Evolutionary conservation across 2,888 invertebrate species (phyloP).

Genomic region (Mythimna loreyi): DNA sequence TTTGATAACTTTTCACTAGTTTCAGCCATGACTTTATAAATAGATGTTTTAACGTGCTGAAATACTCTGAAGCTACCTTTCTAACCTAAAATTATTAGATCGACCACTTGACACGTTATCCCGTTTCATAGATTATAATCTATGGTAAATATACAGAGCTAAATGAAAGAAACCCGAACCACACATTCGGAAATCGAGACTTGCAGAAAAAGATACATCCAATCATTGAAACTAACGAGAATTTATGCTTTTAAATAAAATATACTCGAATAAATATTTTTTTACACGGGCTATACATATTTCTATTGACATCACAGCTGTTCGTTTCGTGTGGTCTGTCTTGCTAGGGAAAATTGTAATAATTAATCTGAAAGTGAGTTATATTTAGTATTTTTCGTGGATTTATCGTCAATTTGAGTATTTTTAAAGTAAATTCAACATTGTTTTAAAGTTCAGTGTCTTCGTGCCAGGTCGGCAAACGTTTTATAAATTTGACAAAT

Average conservation of each 20-base stretch:
- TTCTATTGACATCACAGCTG: slow-evolving; percentile 90
- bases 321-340: slow-evolving; percentile 87
- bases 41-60: slow-evolving; percentile 13
- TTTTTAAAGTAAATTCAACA: slow-evolving; percentile 57
- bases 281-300: slow-evolving; percentile 73
- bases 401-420: slow-evolving; percentile 68
- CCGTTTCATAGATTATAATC: slow-evolving; percentile 22
- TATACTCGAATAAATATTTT: slow-evolving; percentile 32
- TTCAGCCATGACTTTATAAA: slow-evolving; percentile 89
- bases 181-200: not conserved
- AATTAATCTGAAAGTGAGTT: slow-evolving; percentile 87
- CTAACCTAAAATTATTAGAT: slow-evolving; percentile 60
- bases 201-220: not conserved
- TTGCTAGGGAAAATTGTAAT: slow-evolving; percentile 85
- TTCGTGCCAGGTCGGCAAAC: slow-evolving; percentile 75
- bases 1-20: slow-evolving; percentile 92
- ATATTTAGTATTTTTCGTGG: slow-evolving; percentile 73
- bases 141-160: not conserved
- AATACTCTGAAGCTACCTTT: slow-evolving; percentile 26
- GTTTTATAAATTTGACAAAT: slow-evolving; percentile 80
- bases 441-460: slow-evolving; percentile 68
- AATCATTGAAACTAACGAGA: slow-evolving; percentile 20
- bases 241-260: slow-evolving; percentile 17
- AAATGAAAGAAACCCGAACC: not conserved
- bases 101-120: slow-evolving; percentile 54